phyloP scores from a whole-genome alignment of 2,113 vertebrate genomes.

The Rhinopomastus cyanomelas region DNA sequence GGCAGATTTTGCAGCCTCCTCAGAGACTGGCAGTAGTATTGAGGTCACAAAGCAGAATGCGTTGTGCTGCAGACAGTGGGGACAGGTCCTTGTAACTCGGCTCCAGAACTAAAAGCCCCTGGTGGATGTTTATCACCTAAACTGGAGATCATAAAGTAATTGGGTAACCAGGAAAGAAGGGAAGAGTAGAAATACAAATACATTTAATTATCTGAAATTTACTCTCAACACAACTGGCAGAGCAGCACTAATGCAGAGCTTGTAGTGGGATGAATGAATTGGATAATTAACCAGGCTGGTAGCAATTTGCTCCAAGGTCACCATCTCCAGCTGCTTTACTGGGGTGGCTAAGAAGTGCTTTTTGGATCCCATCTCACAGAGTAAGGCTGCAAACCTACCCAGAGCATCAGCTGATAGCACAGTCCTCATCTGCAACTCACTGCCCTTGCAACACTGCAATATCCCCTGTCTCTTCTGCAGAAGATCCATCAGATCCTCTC shows the following conservation, averaged over 20 bases:
- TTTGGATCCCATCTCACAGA: background rate
- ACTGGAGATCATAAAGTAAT: accelerated
- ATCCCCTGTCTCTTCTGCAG: background rate
- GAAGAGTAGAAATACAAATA: background rate
- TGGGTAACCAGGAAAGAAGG: background rate
- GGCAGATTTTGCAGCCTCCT: background rate
- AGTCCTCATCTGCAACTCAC: background rate
- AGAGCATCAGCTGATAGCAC: background rate
- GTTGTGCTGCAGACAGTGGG: accelerated
- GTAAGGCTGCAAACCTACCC: background rate
- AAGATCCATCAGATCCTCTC: background rate
- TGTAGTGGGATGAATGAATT: accelerated
- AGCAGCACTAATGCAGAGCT: background rate
- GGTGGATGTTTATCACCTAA: accelerated
- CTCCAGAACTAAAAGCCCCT: background rate
- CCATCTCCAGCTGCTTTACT: background rate
- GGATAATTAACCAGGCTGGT: accelerated
- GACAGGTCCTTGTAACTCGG: background rate
- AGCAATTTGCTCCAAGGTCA: background rate
- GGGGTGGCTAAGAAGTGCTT: background rate
- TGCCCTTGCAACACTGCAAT: accelerated
- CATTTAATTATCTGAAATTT: background rate
- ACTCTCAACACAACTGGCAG: background rate
- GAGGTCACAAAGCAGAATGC: accelerated
- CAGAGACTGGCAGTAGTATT: accelerated